Conservation (phyloP, 1,140 invertebrate genomes). For the Arctopsyche grandis region DNA sequence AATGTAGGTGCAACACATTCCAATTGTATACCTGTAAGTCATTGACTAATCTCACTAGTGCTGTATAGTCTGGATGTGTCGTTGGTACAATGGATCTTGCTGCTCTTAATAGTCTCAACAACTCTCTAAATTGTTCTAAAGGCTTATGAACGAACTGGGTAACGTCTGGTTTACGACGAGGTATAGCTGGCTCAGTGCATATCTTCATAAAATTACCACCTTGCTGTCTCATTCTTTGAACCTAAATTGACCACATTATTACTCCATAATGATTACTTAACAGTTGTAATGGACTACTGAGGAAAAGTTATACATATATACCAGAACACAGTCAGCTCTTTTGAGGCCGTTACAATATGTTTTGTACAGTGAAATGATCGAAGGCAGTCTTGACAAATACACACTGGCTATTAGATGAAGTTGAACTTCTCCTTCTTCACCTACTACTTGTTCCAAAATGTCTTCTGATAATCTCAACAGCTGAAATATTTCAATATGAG, state of each 20-base stretch:
- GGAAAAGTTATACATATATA: slow-evolving; percentile 58
- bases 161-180: slow-evolving; percentile 80
- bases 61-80: slow-evolving; percentile 64
- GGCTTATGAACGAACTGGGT: slow-evolving; percentile 83
- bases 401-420: slow-evolving; percentile 73
- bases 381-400: slow-evolving; percentile 77
- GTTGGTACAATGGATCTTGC: slow-evolving; percentile 62
- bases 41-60: slow-evolving; percentile 63
- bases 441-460: slow-evolving; percentile 78
- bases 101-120: slow-evolving; percentile 62
- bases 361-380: slow-evolving; percentile 78
- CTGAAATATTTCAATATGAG: slow-evolving; percentile 58
- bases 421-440: slow-evolving; percentile 76
- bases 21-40: slow-evolving; percentile 60
- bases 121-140: slow-evolving; percentile 71
- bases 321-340: slow-evolving; percentile 82
- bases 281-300: neutral
- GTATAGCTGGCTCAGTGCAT: slow-evolving; percentile 80
- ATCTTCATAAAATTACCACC: slow-evolving; percentile 76
- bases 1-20: neutral
- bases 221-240: slow-evolving; percentile 70
- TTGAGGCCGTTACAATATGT: slow-evolving; percentile 84
- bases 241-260: slow-evolving; percentile 55
- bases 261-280: neutral
- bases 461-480: slow-evolving; percentile 81